Evolutionary conservation across 2,113 vertebrate genomes (phyloP).

Genomic region (Ailurus styani): DNA sequence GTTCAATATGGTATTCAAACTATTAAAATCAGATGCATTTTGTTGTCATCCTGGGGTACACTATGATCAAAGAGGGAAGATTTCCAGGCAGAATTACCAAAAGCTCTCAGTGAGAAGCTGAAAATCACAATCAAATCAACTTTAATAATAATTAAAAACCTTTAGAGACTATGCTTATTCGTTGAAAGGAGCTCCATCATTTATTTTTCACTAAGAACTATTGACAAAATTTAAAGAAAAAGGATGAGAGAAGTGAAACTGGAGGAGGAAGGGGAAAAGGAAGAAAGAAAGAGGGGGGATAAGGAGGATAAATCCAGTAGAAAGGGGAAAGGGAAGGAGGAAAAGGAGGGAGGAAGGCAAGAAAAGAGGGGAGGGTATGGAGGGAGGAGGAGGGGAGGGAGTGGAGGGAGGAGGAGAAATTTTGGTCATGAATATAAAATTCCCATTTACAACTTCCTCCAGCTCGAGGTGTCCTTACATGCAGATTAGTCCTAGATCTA

Average conservation of each 20-base stretch:
- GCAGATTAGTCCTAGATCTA: neutral
- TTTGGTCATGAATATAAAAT: rapidly evolving
- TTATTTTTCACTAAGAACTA: neutral
- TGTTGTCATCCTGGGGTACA: slow-evolving; percentile 50
- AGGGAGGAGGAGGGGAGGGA: rapidly evolving
- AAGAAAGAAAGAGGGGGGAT: too few relatives aligned
- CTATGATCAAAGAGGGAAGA: neutral
- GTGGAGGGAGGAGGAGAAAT: neutral
- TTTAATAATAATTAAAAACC: slow-evolving; percentile 54
- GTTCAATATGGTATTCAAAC: slow-evolving; percentile 46
- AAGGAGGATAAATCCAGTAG: neutral
- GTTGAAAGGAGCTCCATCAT: neutral
- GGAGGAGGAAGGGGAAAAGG: neutral
- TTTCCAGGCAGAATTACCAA: slow-evolving; percentile 22
- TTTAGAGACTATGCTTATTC: neutral
- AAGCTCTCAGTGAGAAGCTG: neutral
- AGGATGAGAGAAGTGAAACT: neutral
- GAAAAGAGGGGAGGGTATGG: neutral
- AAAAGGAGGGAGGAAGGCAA: neutral
- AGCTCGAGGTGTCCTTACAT: neutral
- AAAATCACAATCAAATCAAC: slow-evolving; percentile 16
- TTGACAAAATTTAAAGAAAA: neutral
- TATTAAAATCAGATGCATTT: slow-evolving; percentile 54
- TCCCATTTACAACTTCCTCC: neutral
- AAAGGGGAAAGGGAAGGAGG: neutral